Evolutionary conservation across 1,140 invertebrate genomes (phyloP).

Genomic region (Sitophilus oryzae): DNA sequence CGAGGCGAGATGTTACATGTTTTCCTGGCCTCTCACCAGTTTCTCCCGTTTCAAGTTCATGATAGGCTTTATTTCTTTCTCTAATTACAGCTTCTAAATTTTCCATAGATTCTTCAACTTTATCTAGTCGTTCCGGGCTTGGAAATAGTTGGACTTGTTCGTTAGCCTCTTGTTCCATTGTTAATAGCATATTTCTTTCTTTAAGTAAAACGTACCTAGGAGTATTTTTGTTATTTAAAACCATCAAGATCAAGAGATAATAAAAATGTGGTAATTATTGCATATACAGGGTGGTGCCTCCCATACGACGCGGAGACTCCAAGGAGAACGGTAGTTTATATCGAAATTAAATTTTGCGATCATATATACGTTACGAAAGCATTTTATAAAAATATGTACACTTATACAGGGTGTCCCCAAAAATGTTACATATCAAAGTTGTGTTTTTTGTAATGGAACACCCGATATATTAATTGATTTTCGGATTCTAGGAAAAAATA

Average conservation of each 20-base stretch:
- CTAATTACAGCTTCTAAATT: conserved; percentile 87
- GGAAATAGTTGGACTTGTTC: conserved; percentile 70
- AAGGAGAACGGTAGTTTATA: too few relatives aligned
- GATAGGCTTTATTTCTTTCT: conserved; percentile 89
- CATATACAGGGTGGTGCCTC: too few relatives aligned
- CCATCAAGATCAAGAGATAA: not conserved
- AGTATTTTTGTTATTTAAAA: not conserved
- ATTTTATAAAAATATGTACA: too few relatives aligned
- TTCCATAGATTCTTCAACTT: conserved; percentile 92
- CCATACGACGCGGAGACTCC: too few relatives aligned
- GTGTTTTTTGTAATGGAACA: too few relatives aligned
- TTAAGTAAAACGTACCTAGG: conserved; percentile 85
- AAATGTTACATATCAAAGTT: too few relatives aligned
- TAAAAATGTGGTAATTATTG: too few relatives aligned
- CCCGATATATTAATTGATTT: too few relatives aligned
- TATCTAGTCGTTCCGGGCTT: conserved; percentile 91
- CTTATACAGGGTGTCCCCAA: too few relatives aligned
- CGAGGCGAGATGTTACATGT: conserved; percentile 54
- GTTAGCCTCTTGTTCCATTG: conserved; percentile 86
- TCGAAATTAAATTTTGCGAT: too few relatives aligned
- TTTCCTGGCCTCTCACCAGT: conserved; percentile 67
- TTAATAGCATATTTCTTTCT: conserved; percentile 94
- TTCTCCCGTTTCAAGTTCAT: conserved; percentile 83
- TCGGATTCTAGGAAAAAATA: too few relatives aligned
- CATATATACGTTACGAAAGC: too few relatives aligned